Evolutionary conservation across 2,888 invertebrate species (phyloP).

Genomic region (Drosophila cyrtoloma): DNA sequence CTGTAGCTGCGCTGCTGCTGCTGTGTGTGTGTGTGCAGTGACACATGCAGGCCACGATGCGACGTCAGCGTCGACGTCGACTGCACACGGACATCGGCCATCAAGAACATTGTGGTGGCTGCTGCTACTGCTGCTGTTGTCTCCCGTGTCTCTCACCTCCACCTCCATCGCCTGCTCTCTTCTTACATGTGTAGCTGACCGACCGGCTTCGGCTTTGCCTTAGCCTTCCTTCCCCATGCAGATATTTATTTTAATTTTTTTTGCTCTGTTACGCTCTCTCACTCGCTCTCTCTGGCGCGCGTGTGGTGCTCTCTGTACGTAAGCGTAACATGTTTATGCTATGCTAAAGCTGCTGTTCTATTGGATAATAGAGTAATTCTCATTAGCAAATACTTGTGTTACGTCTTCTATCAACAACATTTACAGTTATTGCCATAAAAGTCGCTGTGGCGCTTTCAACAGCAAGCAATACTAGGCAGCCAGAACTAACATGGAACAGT

Average conservation of each 20-base stretch:
- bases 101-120: constrained; percentile 55
- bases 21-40: constrained; percentile 59
- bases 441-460: constrained; percentile 40
- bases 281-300: not conserved
- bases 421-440: constrained; percentile 55
- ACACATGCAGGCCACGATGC: constrained; percentile 73
- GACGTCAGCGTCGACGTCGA: constrained; percentile 35
- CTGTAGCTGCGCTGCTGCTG: constrained; percentile 46
- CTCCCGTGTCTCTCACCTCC: constrained; percentile 15
- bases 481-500: constrained; percentile 40
- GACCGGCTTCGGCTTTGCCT: constrained; percentile 52
- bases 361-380: constrained; percentile 51
- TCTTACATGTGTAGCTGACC: constrained; percentile 37
- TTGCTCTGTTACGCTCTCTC: constrained; percentile 21
- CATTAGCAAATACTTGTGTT: constrained; percentile 59
- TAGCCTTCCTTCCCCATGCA: constrained; percentile 45
- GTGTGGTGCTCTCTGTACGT: constrained; percentile 26
- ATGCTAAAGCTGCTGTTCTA: constrained; percentile 48
- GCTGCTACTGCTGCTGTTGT: constrained; percentile 32
- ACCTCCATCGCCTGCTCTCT: constrained; percentile 5
- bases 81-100: constrained; percentile 55
- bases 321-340: constrained; percentile 60
- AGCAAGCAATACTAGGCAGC: constrained; percentile 50
- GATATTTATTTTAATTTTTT: constrained; percentile 50
- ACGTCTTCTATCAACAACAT: constrained; percentile 49